Percentiles rank a stretch among this genome's conserved stretches.
These are phyloP conservation scores for Balaeniceps rex DNA, from an alignment of 2,113 vertebrate species.

Conservation along the genomic window DNA sequence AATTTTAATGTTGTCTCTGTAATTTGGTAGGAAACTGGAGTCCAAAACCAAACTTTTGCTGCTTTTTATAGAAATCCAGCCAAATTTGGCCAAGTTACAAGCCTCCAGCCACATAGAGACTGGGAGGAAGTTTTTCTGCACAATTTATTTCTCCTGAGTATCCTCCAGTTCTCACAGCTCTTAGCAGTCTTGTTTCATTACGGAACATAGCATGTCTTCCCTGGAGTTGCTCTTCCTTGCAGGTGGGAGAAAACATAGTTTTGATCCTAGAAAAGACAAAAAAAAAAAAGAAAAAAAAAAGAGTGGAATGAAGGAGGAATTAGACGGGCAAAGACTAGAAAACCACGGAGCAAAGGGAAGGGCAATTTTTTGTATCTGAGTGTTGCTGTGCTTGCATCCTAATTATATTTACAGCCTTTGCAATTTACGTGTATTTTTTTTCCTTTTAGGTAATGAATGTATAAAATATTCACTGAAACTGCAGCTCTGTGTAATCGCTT, in stretches of 20 bases:
- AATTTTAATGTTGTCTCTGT: not conserved
- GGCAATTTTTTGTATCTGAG: not conserved
- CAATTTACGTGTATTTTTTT: not conserved
- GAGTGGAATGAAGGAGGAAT: accelerated
- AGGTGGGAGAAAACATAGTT: not conserved
- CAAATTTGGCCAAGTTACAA: not conserved
- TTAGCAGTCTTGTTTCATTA: not conserved
- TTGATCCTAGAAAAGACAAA: not conserved
- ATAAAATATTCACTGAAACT: not conserved
- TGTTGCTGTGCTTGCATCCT: not conserved
- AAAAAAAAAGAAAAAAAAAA: too few species aligned
- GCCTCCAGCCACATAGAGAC: not conserved
- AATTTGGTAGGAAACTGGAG: not conserved
- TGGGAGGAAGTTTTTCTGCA: not conserved
- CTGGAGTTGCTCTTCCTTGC: not conserved
- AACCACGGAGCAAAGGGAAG: not conserved
- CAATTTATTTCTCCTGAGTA: not conserved
- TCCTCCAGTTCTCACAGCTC: not conserved
- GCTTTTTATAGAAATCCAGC: not conserved
- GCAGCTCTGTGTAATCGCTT: not conserved
- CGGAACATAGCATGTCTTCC: not conserved
- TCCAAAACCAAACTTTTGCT: not conserved
- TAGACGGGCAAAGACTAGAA: not conserved
- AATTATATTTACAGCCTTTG: not conserved
- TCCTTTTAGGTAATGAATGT: not conserved